A percentile compares a stretch with the other conserved stretches of the same genome.
phyloP scores from a whole-genome alignment of 2,113 vertebrate species.

The Corythornis vintsioides region DNA sequence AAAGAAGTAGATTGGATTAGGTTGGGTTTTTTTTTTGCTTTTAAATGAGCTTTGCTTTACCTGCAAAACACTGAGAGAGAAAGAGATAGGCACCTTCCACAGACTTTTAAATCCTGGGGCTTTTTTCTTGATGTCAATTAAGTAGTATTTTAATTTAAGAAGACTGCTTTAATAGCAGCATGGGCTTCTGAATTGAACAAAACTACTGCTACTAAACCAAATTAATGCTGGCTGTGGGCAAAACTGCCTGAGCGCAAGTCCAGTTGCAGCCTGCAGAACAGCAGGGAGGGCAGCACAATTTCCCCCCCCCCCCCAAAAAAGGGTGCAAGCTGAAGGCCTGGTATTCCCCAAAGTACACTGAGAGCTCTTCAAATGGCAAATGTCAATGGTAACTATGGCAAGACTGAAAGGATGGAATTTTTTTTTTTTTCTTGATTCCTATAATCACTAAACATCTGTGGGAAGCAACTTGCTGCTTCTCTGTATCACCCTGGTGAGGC shows the following conservation, averaged over 20 bases:
- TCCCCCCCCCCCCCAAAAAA: background rate
- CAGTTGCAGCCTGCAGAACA: background rate
- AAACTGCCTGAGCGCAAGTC: background rate
- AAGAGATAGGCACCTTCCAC: background rate
- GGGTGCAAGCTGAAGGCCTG: background rate
- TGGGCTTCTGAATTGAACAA: background rate
- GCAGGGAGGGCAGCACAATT: background rate
- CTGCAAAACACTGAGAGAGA: background rate
- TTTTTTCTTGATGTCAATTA: conserved; percentile 17
- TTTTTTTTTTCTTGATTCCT: background rate
- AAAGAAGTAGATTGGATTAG: background rate
- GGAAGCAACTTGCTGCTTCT: background rate
- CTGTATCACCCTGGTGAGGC: background rate
- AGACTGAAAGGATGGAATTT: background rate
- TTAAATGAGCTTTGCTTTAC: background rate
- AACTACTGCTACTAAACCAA: background rate
- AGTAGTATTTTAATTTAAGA: conserved; percentile 27
- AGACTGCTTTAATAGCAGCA: background rate
- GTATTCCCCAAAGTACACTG: background rate
- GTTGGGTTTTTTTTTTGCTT: background rate
- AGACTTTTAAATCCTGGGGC: background rate
- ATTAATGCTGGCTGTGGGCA: background rate
- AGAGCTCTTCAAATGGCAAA: background rate
- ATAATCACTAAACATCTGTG: background rate
- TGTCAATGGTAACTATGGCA: fast-evolving